Evolutionary conservation across 2,888 invertebrate genomes (phyloP), one percentile per base, ranked within the genome.

Genomic region (Calliopum simillimum): DNA sequence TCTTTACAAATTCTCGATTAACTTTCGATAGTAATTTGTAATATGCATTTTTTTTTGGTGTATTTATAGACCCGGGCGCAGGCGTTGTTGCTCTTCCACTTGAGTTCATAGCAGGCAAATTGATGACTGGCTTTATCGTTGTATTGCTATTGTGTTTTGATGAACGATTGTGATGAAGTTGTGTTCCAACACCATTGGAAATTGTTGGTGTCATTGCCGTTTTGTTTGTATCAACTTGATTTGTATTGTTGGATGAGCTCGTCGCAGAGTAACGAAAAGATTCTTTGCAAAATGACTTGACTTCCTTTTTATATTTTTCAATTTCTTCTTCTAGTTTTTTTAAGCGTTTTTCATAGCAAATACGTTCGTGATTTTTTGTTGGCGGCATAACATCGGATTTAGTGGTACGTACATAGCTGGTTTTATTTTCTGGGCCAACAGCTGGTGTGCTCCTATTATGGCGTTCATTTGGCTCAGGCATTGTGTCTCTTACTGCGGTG

Each of bases 261-360:
- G 33, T 33, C 33, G 33, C 8, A 8, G 33, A 33, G 47, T 73
- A 74, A 55, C 63, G 73, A 56, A 71, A 71, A 14, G 75, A 78
- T 63, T 79, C 79, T 25, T 73, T 77, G 49, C 79, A 79, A 74
- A 80, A 79, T 14, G 77, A 76, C 67, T 80, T 80, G 0, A 82
- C 80, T 71, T 82, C 82, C 61, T 75, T 76, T 71, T 81, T 82
- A 70, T 82, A 81, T 61, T 78, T 77, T 71, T 79, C 78, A 62
- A 82, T 81, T 76, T 81, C 79, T 19, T 80, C 79, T 71, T 82
- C 82, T 19, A 82, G 55, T 68, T 76, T 77, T 66, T 75, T 77
- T 16, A 82, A 59, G 46, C 80, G 76, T 66, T 78, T 78, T 58
- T 80, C 80, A 55, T 82, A 81, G 67, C 81, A 80, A 65, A 77